A percentile compares a stretch with the other conserved stretches of the same genome.
Conservation (phyloP, 2,113 vertebrate genomes). For the Daubentonia madagascariensis region DNA sequence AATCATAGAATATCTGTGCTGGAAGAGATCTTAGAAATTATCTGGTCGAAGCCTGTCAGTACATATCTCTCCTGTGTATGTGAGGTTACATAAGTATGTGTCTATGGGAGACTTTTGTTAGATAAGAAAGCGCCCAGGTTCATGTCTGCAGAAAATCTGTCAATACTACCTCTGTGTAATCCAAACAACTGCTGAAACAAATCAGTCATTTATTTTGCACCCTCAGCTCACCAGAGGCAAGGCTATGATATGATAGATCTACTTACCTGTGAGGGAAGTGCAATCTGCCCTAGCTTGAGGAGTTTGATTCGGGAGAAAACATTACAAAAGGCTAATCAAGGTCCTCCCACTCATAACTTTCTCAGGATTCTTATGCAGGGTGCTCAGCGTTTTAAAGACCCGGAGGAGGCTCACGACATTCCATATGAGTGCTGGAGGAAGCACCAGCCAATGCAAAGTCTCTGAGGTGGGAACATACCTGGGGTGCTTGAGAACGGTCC, state of each 20-base stretch:
- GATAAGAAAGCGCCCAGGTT: neutral
- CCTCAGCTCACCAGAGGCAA: neutral
- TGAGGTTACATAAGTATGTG: neutral
- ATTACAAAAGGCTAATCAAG: neutral
- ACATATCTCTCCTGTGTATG: neutral
- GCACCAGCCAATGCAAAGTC: neutral
- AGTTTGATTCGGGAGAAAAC: neutral
- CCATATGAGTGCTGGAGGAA: neutral
- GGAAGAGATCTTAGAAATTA: neutral
- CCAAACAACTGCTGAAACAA: too few relatives aligned
- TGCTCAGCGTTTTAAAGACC: constrained; percentile 6
- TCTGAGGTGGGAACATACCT: neutral
- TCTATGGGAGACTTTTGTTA: neutral
- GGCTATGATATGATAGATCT: neutral
- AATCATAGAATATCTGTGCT: neutral
- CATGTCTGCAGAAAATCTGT: neutral
- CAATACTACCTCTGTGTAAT: neutral
- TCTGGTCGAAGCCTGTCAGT: neutral
- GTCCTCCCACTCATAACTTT: neutral
- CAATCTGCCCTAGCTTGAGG: neutral
- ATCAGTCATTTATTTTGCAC: too few relatives aligned
- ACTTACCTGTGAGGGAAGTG: neutral
- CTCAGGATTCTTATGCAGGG: neutral
- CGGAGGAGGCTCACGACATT: neutral
- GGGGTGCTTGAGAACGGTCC: neutral